Evolutionary conservation across 2,113 vertebrate genomes (phyloP).

Genomic region (Bufo gargarizans): DNA sequence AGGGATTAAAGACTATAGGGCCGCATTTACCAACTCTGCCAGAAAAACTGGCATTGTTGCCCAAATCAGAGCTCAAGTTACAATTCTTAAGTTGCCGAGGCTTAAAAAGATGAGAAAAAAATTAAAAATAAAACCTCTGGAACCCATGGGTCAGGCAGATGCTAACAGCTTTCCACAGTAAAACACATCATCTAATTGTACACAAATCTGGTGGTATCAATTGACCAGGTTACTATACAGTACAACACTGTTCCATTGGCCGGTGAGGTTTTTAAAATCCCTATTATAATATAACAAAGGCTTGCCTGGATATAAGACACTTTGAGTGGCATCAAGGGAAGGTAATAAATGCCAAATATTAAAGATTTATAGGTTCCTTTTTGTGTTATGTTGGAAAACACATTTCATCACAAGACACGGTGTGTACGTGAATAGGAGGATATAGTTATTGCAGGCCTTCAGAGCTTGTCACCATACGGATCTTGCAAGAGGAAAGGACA

Average conservation of each 20-base stretch:
- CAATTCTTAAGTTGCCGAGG: too few relatives aligned
- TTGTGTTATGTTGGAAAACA: background rate
- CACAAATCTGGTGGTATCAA: background rate
- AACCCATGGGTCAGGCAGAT: too few relatives aligned
- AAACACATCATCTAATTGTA: background rate
- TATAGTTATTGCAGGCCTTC: background rate
- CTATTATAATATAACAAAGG: background rate
- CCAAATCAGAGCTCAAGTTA: too few relatives aligned
- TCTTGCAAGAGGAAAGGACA: constrained; percentile 34
- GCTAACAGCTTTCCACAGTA: too few relatives aligned
- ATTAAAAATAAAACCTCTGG: too few relatives aligned
- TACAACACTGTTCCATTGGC: background rate
- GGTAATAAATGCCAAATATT: background rate
- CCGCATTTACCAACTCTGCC: too few relatives aligned
- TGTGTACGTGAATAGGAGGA: background rate
- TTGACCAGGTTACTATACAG: background rate
- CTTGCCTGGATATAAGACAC: background rate
- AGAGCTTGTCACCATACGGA: background rate
- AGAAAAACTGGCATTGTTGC: too few relatives aligned
- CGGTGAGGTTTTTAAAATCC: background rate
- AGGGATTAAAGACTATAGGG: background rate
- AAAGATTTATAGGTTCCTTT: background rate
- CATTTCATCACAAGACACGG: background rate
- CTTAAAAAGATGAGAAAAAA: too few relatives aligned
- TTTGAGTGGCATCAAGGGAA: background rate